A percentile compares a stretch with the other conserved stretches of the same genome.
phyloP scores from a whole-genome alignment of 2,888 invertebrate genomes.

The Acanthosepion pharaonis region DNA sequence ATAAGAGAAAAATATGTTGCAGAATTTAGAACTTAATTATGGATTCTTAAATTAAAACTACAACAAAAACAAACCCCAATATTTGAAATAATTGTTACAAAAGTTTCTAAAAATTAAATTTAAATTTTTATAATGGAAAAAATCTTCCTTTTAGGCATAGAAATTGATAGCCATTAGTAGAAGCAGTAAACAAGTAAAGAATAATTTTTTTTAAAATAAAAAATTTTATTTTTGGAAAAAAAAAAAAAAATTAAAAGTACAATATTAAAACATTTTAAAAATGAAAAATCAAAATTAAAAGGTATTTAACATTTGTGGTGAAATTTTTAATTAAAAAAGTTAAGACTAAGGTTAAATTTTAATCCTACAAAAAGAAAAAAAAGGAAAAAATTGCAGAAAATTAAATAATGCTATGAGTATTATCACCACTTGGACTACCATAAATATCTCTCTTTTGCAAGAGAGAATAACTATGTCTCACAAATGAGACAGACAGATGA shows the following conservation, averaged over 20 bases:
- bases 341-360: background rate
- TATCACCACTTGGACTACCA: background rate
- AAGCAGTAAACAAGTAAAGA: background rate
- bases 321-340: slow-evolving; percentile 11
- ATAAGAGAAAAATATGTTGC: too few relatives aligned
- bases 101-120: too few relatives aligned
- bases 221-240: background rate
- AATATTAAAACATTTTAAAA: background rate
- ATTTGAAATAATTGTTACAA: too few relatives aligned
- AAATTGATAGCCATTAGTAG: too few relatives aligned
- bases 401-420: background rate
- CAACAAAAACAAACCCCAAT: too few relatives aligned
- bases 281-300: background rate
- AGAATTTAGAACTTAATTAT: too few relatives aligned
- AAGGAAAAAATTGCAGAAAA: background rate
- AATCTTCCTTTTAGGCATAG: too few relatives aligned
- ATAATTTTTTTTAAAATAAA: background rate
- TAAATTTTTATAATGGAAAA: too few relatives aligned
- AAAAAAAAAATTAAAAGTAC: background rate
- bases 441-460: background rate
- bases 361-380: background rate
- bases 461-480: background rate
- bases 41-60: too few relatives aligned
- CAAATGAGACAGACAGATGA: background rate
- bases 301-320: background rate